Percentiles rank a stretch among this genome's conserved stretches.
Conservation (phyloP, 1,140 invertebrate species). For the Pachyrhynchus sulphureomaculatus region DNA sequence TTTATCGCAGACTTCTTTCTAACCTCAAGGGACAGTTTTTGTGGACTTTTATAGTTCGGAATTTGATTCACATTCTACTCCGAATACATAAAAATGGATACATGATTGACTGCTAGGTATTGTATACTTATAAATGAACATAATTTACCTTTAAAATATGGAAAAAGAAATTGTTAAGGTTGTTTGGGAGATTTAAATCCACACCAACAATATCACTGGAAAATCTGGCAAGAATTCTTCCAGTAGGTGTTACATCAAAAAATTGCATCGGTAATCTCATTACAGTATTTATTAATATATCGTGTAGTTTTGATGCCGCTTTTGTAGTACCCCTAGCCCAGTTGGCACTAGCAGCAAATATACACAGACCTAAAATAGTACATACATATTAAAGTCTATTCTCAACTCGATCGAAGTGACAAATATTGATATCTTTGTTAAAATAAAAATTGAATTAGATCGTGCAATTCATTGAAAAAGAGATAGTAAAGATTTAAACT, state of each 20-base stretch:
- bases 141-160: slow-evolving; percentile 9
- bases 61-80: too few relatives aligned
- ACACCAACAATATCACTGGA: slow-evolving; percentile 32
- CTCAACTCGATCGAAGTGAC: too few relatives aligned
- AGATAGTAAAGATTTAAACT: too few relatives aligned
- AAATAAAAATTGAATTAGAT: too few relatives aligned
- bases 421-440: too few relatives aligned
- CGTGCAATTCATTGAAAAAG: too few relatives aligned
- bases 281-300: slow-evolving; percentile 61
- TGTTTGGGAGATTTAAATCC: slow-evolving; percentile 16
- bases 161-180: slow-evolving; percentile 13
- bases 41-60: too few relatives aligned
- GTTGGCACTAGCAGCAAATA: slow-evolving; percentile 14
- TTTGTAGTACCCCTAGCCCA: slow-evolving; percentile 55
- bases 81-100: too few relatives aligned
- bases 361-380: slow-evolving; percentile 27
- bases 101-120: too few relatives aligned
- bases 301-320: slow-evolving; percentile 60
- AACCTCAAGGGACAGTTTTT: too few relatives aligned
- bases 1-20: too few relatives aligned
- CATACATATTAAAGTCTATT: neutral
- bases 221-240: slow-evolving; percentile 71
- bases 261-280: slow-evolving; percentile 66
- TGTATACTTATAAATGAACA: too few relatives aligned
- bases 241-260: slow-evolving; percentile 72